Percentiles rank a stretch among this genome's conserved stretches.
These are phyloP conservation scores for Cephus rjabovi DNA, from an alignment of 2,888 invertebrate species.

Conservation along the genomic window DNA sequence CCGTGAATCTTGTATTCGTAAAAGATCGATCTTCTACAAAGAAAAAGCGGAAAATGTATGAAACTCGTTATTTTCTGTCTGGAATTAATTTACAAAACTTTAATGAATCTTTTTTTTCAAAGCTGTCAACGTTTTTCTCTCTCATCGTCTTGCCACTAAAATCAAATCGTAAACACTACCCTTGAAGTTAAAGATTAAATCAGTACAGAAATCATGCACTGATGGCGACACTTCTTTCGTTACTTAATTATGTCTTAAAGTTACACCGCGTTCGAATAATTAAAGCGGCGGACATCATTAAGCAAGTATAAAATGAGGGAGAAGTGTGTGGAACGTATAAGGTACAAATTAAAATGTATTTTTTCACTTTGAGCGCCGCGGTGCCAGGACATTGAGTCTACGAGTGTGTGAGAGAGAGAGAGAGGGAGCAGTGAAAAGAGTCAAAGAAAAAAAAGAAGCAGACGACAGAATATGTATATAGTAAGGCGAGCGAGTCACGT, in stretches of 20 bases:
- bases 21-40: no score
- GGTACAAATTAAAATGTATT: conserved; percentile 19
- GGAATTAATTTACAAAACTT: neutral
- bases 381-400: neutral
- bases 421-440: neutral
- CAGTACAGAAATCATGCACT: neutral
- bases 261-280: conserved; percentile 45
- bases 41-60: neutral
- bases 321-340: conserved; percentile 33
- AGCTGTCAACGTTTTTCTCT: neutral
- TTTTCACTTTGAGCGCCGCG: conserved; percentile 20
- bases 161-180: neutral
- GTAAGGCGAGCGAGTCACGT: neutral
- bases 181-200: neutral
- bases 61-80: neutral
- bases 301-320: conserved; percentile 48
- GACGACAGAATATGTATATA: neutral
- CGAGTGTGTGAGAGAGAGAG: neutral
- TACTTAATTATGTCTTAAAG: conserved; percentile 50
- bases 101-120: neutral
- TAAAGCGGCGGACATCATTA: conserved; percentile 54
- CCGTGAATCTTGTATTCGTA: no score
- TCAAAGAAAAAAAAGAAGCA: neutral
- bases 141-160: neutral
- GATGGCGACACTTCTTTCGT: conserved; percentile 29